A percentile compares a stretch with the other conserved stretches of the same genome.
These are phyloP conservation scores for Hedya salicella DNA, from an alignment of 2,888 invertebrate species.

Conservation along the genomic window DNA sequence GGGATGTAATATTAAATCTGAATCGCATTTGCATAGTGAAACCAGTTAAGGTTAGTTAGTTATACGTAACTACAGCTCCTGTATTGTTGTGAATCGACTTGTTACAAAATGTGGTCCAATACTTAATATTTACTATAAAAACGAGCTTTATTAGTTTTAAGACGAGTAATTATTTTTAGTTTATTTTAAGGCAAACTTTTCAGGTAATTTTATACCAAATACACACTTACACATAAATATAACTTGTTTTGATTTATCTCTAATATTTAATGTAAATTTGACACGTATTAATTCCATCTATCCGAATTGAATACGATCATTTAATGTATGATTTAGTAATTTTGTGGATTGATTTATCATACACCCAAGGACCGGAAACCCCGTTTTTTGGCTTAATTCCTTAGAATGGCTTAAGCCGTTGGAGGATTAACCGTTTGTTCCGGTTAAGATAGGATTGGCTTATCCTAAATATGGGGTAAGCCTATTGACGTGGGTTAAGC, in stretches of 20 bases:
- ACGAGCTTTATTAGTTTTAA: conserved; percentile 74
- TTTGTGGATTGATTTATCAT: too few relatives aligned
- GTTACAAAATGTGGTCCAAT: conserved; percentile 51
- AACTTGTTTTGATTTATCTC: conserved; percentile 46
- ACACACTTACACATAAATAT: conserved; percentile 62
- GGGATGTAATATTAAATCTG: conserved; percentile 14
- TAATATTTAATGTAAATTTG: background rate
- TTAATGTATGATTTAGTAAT: too few relatives aligned
- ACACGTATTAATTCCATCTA: too few relatives aligned
- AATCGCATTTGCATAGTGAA: conserved; percentile 1
- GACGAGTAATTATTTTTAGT: conserved; percentile 51
- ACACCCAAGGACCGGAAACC: too few relatives aligned
- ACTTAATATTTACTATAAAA: conserved; percentile 56
- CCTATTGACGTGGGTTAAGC: too few relatives aligned
- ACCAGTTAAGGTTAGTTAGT: conserved; percentile 12
- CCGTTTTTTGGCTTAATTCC: too few relatives aligned
- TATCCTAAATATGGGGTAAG: too few relatives aligned
- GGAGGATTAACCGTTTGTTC: too few relatives aligned
- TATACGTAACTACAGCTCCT: conserved; percentile 11
- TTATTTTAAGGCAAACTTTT: conserved; percentile 64
- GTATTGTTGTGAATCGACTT: conserved; percentile 27
- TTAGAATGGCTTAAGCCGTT: too few relatives aligned
- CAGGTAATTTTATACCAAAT: conserved; percentile 81
- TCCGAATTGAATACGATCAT: too few relatives aligned
- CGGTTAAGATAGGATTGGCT: too few relatives aligned